Evolutionary conservation across 2,888 invertebrate species (phyloP), one percentile per base, ranked within the genome.

Genomic region (Taphrorychus bicolor): DNA sequence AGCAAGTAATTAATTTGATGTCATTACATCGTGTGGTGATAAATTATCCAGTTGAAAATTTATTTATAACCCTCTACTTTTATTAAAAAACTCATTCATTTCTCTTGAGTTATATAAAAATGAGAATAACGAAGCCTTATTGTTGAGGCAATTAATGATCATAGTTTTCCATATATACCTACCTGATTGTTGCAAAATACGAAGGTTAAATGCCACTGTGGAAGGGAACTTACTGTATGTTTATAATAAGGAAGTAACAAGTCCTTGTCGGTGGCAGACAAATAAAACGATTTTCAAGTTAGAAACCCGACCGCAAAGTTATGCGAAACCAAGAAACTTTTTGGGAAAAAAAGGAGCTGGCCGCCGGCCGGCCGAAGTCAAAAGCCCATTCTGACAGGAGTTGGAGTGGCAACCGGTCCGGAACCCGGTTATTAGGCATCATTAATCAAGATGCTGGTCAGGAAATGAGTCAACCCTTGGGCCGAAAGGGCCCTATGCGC

Each of bases 391-490:
- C 68, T 68, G 69, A 65, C 65, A 58, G 52, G 59, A 68, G 59
- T 59, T 59, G 56, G 64, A 70, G 63, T 57, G 60, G 58, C 59
- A 59, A 64, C 64, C 67, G 61, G 32, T 48, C 63, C 49, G 71
- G 72, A 77, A 76, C 76, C 73, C 80, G 80, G 82, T 82, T 82
- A 82, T 82, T 82, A 82, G 80, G 79, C 79, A 82, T 82, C 82
- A 82, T 82, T 82, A 82, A 82, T 82, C 82, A 82, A 81, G 78
- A 72, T 60, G 78, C 80, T 79, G 81, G 82, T 80, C 82, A 82
- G 82, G 82, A 82, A 82, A 82, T 82, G 82, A 82, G 82, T 82
- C 82, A 82, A 82, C 82, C 82, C 82, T 82, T 82, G 79, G 81
- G 81, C 79, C 81, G 59, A 54, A 66, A 66, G 62, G 70, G 69